Percentiles rank a stretch among this genome's conserved stretches.
phyloP scores from a whole-genome alignment of 1,140 invertebrate genomes.

The Laodelphax striatellus region DNA sequence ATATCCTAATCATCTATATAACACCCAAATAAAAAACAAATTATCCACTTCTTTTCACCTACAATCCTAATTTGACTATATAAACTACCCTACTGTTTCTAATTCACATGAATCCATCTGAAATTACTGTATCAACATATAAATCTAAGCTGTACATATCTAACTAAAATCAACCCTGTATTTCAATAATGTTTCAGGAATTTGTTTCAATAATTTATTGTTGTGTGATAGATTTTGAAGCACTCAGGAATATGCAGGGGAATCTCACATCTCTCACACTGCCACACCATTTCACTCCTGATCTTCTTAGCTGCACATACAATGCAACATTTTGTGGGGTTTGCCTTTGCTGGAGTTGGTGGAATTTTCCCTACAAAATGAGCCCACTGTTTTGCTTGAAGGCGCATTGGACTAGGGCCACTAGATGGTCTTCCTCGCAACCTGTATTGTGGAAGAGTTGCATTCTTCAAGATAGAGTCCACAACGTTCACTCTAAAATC shows the following conservation, averaged over 20 bases:
- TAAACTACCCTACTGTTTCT: no score
- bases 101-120: no score
- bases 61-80: no score
- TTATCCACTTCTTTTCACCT: no score
- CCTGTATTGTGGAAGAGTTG: conserved; percentile 7
- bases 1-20: no score
- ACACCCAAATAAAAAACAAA: no score
- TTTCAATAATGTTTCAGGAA: no score
- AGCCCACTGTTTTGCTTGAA: no score
- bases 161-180: no score
- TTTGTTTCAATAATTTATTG: no score
- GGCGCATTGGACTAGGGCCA: conserved; percentile 6
- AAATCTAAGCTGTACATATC: no score
- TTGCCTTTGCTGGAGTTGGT: conserved; percentile 8
- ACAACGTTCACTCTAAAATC: conserved; percentile 12
- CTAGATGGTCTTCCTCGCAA: conserved; percentile 5
- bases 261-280: conserved; percentile 13
- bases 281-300: not conserved
- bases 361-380: conserved; percentile 12
- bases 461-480: conserved; percentile 8
- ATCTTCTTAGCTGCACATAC: conserved; percentile 15
- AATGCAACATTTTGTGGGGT: conserved; percentile 12
- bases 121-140: no score
- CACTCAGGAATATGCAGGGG: conserved; percentile 14
- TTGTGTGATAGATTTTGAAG: conserved; percentile 18